Percentiles rank a stretch among this genome's conserved stretches.
phyloP scores from a whole-genome alignment of 2,888 invertebrate genomes.

The Koerneria pararmatus region DNA sequence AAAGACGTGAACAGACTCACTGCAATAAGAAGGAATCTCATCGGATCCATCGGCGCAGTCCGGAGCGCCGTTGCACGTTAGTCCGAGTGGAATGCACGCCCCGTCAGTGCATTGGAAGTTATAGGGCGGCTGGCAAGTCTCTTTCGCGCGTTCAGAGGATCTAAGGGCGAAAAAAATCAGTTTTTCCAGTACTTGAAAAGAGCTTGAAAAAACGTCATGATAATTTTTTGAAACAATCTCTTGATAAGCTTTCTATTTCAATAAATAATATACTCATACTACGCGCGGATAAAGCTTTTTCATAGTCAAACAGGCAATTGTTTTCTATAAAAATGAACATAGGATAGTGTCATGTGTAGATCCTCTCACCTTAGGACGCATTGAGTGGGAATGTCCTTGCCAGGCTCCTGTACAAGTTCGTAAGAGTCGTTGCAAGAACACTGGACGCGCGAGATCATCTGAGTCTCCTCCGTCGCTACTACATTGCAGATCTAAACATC shows the following conservation, averaged over 20 bases:
- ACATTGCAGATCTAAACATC: slow-evolving; percentile 39
- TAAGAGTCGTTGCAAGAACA: slow-evolving; percentile 83
- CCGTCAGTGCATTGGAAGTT: slow-evolving; percentile 47
- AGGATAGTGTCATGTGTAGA: too few relatives aligned
- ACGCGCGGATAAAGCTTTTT: too few relatives aligned
- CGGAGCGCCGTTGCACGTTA: slow-evolving; percentile 76
- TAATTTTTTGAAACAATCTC: not conserved
- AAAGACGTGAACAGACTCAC: slow-evolving; percentile 25
- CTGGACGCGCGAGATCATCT: slow-evolving; percentile 67
- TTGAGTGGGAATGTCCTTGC: slow-evolving; percentile 52
- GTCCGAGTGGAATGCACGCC: slow-evolving; percentile 80
- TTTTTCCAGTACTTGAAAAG: slow-evolving; percentile 28
- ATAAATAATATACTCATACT: not conserved
- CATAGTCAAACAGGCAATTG: too few relatives aligned
- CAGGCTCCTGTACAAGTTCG: slow-evolving; percentile 74
- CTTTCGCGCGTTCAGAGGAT: too few relatives aligned
- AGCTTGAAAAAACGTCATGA: slow-evolving; percentile 6
- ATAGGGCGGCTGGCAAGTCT: slow-evolving; percentile 54
- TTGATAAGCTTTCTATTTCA: not conserved
- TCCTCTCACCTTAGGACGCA: slow-evolving; percentile 42
- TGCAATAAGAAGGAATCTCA: slow-evolving; percentile 74
- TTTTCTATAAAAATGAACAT: too few relatives aligned
- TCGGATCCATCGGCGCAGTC: slow-evolving; percentile 92
- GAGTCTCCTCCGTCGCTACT: slow-evolving; percentile 34
- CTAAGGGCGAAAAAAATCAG: too few relatives aligned